Evolutionary conservation across 2,113 vertebrate species (phyloP).

Genomic region (Spermophilus dauricus): DNA sequence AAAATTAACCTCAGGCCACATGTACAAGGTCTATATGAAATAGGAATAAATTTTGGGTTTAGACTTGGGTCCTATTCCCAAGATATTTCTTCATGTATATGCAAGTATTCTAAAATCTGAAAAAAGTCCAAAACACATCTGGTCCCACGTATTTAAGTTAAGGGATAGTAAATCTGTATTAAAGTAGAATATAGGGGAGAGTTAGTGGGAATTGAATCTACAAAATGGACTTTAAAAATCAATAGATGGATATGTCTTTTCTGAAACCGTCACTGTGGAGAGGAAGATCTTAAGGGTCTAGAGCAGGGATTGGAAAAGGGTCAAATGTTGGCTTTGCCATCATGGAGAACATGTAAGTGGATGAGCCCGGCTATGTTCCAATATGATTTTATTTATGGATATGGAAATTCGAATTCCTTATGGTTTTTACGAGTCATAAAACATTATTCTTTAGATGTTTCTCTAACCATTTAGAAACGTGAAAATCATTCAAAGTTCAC

Average conservation of each 20-base stretch:
- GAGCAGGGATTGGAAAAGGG: not conserved
- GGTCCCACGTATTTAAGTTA: not conserved
- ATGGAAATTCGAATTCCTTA: constrained; percentile 14
- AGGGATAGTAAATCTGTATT: not conserved
- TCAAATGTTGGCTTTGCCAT: not conserved
- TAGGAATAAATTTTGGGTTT: not conserved
- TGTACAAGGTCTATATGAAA: not conserved
- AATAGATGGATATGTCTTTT: not conserved
- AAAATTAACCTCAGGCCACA: not conserved
- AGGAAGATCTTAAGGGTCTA: not conserved
- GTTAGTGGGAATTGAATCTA: not conserved
- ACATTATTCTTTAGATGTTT: constrained; percentile 62
- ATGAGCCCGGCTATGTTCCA: not conserved
- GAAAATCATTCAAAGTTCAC: not conserved
- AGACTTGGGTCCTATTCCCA: not conserved
- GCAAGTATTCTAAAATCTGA: not conserved
- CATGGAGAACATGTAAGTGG: not conserved
- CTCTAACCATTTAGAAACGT: constrained; percentile 20
- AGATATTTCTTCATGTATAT: not conserved
- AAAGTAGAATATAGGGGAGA: not conserved
- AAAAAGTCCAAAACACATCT: not conserved
- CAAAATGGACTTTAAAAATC: not conserved
- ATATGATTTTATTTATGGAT: constrained; percentile 45
- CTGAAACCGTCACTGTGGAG: not conserved
- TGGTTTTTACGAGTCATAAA: constrained; percentile 55